Evolutionary conservation across 2,113 vertebrate genomes (phyloP), one percentile per base, ranked within the genome.

Genomic region (Plectropomus leopardus): DNA sequence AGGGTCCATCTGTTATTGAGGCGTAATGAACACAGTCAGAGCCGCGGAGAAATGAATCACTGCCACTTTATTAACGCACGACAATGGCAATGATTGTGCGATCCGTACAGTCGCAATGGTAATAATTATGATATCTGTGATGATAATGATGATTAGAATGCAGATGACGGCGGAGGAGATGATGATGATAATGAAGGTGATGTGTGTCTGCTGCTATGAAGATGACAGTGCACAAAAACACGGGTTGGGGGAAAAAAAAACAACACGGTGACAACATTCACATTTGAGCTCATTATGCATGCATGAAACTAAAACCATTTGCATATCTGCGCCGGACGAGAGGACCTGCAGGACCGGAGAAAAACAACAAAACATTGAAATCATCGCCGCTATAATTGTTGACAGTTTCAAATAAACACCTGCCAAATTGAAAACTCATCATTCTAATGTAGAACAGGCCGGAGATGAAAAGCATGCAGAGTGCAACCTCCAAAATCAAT

Each of bases 401-500:
- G 88, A 89, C 90, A 87, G 83, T 54, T 84, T 72, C 76, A 65
- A 66, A 83, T 86, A 90, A 93, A 93, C 91, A 93, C 80, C 89
- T 88, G 89, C 73, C 90, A 91, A 91, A 94, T 88, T 85, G 88
- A 93, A 96, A 96, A 97, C 92, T 96, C 96, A 96, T 97, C 96
- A 85, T 94, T 95, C 92, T 94, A 93, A 94, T 86, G 91, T 89
- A 90, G 92, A 94, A 93, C 89, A 92, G 89, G 91, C 90, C 89
- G 87, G 93, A 81, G 88, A 85, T 88, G 92, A 92, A 92, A 90
- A 80, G 78, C 87, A 70, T 23, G 83, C 89, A 84, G 82, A 50
- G 82, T 63, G 74, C 84, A 47, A 90, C 92, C 87, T 95, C 90
- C 82, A 93, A 94, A 94, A 96, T 95, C 88, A 95, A 93, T 85